These are phyloP conservation scores for Brachyhypopomus gauderio DNA, from an alignment of 2,113 vertebrate species.

Conservation along the genomic window DNA sequence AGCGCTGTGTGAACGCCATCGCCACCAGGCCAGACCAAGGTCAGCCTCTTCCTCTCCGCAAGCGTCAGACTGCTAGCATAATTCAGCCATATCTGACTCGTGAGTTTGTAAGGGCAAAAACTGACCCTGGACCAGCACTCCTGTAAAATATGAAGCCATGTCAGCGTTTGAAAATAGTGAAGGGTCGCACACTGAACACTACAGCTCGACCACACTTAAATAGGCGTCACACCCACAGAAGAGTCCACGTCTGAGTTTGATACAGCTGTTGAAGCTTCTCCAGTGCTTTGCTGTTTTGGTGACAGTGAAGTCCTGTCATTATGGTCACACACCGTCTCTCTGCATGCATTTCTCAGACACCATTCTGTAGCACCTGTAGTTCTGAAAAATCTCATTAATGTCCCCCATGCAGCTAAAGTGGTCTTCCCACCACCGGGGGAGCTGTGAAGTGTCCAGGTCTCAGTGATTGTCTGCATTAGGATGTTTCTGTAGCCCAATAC, in stretches of 20 bases:
- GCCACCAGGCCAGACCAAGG: no score
- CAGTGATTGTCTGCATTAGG: no score
- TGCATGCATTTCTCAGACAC: not conserved
- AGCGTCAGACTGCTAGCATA: no score
- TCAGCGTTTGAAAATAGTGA: no score
- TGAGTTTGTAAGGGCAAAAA: no score
- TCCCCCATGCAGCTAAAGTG: not conserved
- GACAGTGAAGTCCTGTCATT: not conserved
- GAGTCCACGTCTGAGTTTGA: not conserved
- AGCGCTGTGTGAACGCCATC: not conserved
- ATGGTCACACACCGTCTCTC: not conserved
- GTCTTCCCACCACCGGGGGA: not conserved
- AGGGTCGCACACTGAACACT: not conserved
- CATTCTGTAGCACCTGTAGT: not conserved
- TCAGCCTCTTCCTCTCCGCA: no score
- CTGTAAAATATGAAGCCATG: no score
- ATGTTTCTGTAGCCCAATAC: no score
- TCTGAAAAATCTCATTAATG: conserved; percentile 9
- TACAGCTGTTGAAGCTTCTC: not conserved
- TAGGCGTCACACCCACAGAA: not conserved
- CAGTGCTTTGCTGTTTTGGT: not conserved
- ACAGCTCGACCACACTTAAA: no score
- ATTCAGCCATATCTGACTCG: no score
- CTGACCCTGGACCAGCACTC: no score
- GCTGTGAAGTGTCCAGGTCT: no score